Base-by-base conservation (phyloP, 2,113 vertebrate species). In the Otolemur garnettii region DNA sequence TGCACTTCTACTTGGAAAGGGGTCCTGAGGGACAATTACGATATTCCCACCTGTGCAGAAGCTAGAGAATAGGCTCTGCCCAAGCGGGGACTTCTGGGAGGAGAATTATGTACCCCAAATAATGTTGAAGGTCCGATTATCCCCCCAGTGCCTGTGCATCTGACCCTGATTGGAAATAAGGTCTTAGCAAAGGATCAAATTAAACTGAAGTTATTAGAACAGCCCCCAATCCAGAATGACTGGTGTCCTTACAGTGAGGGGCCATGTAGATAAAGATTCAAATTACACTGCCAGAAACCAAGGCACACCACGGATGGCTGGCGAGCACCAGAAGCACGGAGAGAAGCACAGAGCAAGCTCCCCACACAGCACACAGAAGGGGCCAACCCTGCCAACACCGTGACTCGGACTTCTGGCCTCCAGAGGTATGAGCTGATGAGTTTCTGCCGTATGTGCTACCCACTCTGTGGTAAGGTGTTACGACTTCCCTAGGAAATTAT, bases 1-100 rank as follows among this genome's bases (percentile, higher is more conserved):
- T 21, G 45, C 14, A 15, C 35, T 50, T 19, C 75, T 4, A 1
- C 33, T 64, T 14, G 10, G 45, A 26, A n/a, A 21, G 66, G 30
- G 15, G n/a, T 21, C 7, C 18, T 62, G 53, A 1, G 0, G 17
- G n/a, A n/a, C 18, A 28, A 75, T 17, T 1, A 24, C 7, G 5
- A 71, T 42, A 57, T 7, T 55, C 22, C 33, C 13, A 5, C 66
- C 5, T 24, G 28, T 42, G 30, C 28, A 14, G 22, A 59, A 69
- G 19, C 13, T 71, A 1, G 22, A n/a, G 9, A 75, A 74, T 22
- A 42, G 24, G 24, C 19, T 26, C 42, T 24, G 8, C 24, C n/a
- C 33, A 4, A 2, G 13, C 10, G n/a, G 2, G 19, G 53, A 2
- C 14, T 21, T 59, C 7, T 19, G 15, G 14, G 17, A 22, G 38